Percentiles rank a stretch among this genome's conserved stretches.
Conservation (phyloP, 2,113 vertebrate species). For the Coptodon bakossiorum region DNA sequence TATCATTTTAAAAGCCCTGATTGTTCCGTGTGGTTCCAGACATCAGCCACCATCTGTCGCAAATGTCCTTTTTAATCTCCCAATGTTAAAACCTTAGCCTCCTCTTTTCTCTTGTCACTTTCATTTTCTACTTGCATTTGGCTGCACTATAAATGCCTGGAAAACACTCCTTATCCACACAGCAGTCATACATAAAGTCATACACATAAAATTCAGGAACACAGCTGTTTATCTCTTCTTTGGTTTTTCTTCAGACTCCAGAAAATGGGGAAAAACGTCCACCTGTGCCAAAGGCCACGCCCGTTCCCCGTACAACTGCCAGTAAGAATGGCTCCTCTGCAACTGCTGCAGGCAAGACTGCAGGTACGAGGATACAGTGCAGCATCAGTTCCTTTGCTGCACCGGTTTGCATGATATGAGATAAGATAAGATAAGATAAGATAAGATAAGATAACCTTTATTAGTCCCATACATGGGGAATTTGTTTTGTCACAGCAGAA, state of each 20-base stretch:
- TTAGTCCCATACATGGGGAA: background rate
- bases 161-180: background rate
- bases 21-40: background rate
- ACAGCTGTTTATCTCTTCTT: background rate
- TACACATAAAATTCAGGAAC: background rate
- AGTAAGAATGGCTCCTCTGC: conserved; percentile 64
- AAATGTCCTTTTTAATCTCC: background rate
- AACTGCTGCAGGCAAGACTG: conserved; percentile 34
- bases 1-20: background rate
- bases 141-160: background rate
- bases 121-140: background rate
- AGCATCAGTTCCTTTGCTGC: background rate
- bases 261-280: conserved; percentile 70
- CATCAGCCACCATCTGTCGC: background rate
- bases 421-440: background rate
- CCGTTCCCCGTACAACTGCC: conserved; percentile 35
- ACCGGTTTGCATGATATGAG: background rate
- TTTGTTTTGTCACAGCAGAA: background rate
- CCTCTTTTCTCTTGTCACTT: background rate
- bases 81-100: background rate
- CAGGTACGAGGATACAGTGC: conserved; percentile 23
- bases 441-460: background rate
- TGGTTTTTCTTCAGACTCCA: conserved; percentile 44
- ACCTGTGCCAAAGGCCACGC: conserved; percentile 71
- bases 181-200: background rate